Percentiles rank a stretch among this genome's conserved stretches.
Conservation (phyloP, 2,797 vertebrate genomes). For the Catamblyrhynchus diadema region DNA sequence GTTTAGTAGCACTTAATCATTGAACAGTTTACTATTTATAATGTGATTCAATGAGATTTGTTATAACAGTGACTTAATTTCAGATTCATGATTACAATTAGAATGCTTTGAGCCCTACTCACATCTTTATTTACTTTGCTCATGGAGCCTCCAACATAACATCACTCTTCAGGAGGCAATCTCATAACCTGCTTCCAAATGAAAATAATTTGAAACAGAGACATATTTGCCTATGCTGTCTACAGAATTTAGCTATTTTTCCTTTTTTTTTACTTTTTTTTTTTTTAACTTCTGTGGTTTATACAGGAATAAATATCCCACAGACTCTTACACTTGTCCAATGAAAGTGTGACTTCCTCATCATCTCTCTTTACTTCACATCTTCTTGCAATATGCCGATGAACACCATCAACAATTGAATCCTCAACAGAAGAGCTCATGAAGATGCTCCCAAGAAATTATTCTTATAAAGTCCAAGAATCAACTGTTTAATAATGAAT, state of each 20-base stretch:
- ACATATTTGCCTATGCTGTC: not conserved
- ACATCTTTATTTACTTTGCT: not conserved
- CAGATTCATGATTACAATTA: not conserved
- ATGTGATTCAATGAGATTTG: not conserved
- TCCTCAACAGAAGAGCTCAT: not conserved
- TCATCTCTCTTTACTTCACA: not conserved
- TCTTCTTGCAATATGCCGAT: not conserved
- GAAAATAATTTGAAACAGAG: not conserved
- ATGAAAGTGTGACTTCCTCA: not conserved
- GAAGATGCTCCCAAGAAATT: not conserved
- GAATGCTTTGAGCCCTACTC: not conserved
- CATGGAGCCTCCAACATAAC: not conserved
- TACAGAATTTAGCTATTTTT: not conserved
- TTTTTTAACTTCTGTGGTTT: not conserved
- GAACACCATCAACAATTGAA: not conserved
- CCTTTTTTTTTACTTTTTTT: rapidly evolving
- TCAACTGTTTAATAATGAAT: not conserved
- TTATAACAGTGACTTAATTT: not conserved
- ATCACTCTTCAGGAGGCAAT: not conserved
- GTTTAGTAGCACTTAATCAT: not conserved
- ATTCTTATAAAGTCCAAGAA: not conserved
- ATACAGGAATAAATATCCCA: not conserved
- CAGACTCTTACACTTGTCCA: not conserved
- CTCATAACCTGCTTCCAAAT: not conserved
- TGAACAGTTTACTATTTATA: not conserved